These are phyloP conservation scores for Tuta absoluta DNA, from an alignment of 2,888 invertebrate genomes.

Conservation along the genomic window DNA sequence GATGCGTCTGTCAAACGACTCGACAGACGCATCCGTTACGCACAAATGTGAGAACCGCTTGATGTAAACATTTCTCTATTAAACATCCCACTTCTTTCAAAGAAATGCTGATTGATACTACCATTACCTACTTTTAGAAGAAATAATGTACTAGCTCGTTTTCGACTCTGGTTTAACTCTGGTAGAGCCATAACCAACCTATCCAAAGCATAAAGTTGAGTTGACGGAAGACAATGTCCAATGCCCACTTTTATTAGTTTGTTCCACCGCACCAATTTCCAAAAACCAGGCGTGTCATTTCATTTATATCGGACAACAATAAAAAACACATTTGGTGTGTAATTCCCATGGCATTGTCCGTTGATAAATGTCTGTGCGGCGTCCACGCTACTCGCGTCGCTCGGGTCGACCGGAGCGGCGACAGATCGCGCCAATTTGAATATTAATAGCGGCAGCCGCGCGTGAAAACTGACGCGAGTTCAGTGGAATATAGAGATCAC, in stretches of 20 bases:
- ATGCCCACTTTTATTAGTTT: neutral
- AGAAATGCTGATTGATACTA: too few relatives aligned
- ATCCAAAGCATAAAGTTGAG: too few relatives aligned
- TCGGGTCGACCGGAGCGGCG: constrained; percentile 47
- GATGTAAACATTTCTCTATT: too few relatives aligned
- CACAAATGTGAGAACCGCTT: too few relatives aligned
- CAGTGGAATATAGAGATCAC: constrained; percentile 28
- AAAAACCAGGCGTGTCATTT: constrained; percentile 11
- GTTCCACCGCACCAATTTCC: neutral
- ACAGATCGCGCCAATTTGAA: constrained; percentile 80
- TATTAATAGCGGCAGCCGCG: constrained; percentile 75
- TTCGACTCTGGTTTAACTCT: too few relatives aligned
- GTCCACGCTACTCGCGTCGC: constrained; percentile 39
- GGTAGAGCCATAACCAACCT: too few relatives aligned
- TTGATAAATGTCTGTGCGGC: constrained; percentile 63
- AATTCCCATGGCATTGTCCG: constrained; percentile 51
- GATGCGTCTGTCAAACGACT: too few relatives aligned
- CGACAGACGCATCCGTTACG: too few relatives aligned
- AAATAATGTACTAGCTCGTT: too few relatives aligned
- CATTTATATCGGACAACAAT: constrained; percentile 33
- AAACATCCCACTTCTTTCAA: too few relatives aligned
- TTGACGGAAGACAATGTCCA: neutral
- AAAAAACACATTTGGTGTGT: constrained; percentile 47
- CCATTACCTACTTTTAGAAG: too few relatives aligned
- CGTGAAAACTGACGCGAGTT: constrained; percentile 72